Conservation (phyloP, 1,140 invertebrate genomes). For the Copidosoma floridanum region DNA sequence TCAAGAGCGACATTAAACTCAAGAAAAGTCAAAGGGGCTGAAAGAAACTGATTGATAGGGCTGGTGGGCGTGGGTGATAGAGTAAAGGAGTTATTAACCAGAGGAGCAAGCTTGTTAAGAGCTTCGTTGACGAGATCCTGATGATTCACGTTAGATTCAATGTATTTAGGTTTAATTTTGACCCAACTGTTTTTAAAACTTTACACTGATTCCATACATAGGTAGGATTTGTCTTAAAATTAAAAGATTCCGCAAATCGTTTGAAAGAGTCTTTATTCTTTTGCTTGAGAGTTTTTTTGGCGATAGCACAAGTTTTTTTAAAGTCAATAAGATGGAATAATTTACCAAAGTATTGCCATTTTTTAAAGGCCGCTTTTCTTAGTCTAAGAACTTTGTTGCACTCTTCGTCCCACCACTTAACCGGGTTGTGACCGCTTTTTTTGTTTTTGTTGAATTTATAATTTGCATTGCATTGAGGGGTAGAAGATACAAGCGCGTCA, state of each 20-base stretch:
- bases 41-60: too few species aligned
- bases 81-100: too few species aligned
- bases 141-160: too few species aligned
- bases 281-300: not conserved
- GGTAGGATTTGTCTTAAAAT: not conserved
- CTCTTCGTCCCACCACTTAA: constrained; percentile 18
- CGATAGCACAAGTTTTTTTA: not conserved
- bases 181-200: constrained; percentile 9
- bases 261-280: constrained; percentile 9
- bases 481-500: too few species aligned
- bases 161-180: too few species aligned
- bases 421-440: not conserved
- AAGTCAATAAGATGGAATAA: not conserved
- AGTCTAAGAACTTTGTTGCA: constrained; percentile 7
- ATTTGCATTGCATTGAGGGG: constrained; percentile 5
- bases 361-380: not conserved
- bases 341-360: not conserved
- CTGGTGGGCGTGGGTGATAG: too few species aligned
- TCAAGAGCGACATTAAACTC: too few species aligned
- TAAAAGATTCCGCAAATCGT: not conserved
- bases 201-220: not conserved
- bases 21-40: too few species aligned
- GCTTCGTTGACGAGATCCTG: too few species aligned
- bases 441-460: not conserved
- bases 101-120: too few species aligned